Evolutionary conservation across 2,888 invertebrate species (phyloP), one percentile per base, ranked within the genome.

Genomic region (Drosophila ustulata): DNA sequence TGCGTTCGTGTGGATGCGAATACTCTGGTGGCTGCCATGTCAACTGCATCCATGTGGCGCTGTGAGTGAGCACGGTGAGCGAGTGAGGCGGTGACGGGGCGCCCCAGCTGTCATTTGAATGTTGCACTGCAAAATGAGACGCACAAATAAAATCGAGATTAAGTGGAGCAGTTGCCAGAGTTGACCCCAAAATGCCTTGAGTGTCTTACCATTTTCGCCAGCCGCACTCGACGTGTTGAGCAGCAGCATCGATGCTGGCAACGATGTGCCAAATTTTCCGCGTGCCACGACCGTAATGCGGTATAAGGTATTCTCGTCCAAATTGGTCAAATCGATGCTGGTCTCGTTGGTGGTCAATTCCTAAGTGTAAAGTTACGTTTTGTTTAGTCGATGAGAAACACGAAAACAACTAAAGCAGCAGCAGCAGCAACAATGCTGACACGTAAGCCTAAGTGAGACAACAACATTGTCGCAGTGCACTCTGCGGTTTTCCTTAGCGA

Each of bases 11-110:
- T 0, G 96, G 96, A 90, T 96, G 95, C 41, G 96, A 95, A 92
- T 96, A 96, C 92, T 96, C 96, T 3, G 97, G 97, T 3, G 97
- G 96, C 88, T 97, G 96, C 97, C 97, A 97, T 9, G 95, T 94
- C 58, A 97, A 94, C 0, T 96, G 95, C 51, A 97, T 95, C 95
- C 95, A 96, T 4, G 96, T 96, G 50, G 97, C 96, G 52, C 96
- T 96, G 90, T 96, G 96, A 6, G 95, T 94, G 0, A 96, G 94
- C 30, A 97, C 95, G 0, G 96, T 94, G 50, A 97, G 92, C 0
- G 96, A 95, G 91, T 97, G 97, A 0, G 97, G 97, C 0, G 96
- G 96, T 0, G 97, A 96, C 5, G 96, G 95, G 3, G 96, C 95
- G 0, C 96, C 96, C 41, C 88, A 91, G 56, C 80, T 82, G n/a